Evolutionary conservation across 2,797 vertebrate genomes (phyloP).

Genomic region (Leucoraja ocellata): DNA sequence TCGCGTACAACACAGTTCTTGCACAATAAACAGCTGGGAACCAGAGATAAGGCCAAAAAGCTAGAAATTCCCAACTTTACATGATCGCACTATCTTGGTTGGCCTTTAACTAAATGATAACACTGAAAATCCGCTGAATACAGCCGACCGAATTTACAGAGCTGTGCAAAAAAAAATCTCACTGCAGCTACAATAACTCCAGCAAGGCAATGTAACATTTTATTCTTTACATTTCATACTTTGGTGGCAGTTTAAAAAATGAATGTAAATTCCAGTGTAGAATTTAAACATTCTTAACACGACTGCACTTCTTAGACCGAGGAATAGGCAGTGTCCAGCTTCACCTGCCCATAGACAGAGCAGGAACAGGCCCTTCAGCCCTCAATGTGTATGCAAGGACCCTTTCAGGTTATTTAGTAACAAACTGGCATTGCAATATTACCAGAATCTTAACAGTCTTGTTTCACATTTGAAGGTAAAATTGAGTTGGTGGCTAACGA

Average conservation of each 20-base stretch:
- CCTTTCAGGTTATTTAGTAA: neutral
- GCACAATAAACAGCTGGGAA: slow-evolving; percentile 30
- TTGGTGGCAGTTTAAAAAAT: neutral
- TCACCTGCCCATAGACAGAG: too few relatives aligned
- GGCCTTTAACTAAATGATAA: neutral
- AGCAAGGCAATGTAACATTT: neutral
- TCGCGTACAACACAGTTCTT: neutral
- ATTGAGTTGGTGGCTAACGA: neutral
- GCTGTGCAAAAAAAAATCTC: neutral
- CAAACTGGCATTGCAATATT: neutral
- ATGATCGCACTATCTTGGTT: neutral
- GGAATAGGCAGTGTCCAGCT: neutral
- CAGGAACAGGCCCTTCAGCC: too few relatives aligned
- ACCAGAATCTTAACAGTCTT: neutral
- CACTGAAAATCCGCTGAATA: neutral
- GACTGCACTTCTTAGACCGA: neutral
- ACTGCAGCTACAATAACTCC: neutral
- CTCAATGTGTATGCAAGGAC: too few relatives aligned
- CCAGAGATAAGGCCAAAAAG: neutral
- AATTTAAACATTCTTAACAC: slow-evolving; percentile 2
- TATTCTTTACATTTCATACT: neutral
- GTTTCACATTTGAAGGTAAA: neutral
- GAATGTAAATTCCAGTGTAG: neutral
- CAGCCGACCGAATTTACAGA: neutral
- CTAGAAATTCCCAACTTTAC: neutral